These are phyloP conservation scores for Luperina testacea DNA, from an alignment of 2,888 invertebrate species.

Conservation along the genomic window DNA sequence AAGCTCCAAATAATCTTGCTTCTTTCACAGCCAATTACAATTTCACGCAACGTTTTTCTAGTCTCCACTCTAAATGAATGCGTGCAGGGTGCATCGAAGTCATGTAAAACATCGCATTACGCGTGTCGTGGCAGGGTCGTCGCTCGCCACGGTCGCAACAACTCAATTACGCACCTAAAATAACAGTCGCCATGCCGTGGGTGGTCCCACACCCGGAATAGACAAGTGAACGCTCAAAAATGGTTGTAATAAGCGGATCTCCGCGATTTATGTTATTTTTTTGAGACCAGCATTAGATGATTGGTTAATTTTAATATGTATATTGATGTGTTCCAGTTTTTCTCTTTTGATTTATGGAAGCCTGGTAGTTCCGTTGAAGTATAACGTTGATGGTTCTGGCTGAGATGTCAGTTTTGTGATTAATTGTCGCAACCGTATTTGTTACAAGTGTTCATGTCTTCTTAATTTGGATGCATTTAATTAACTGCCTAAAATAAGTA, in stretches of 20 bases:
- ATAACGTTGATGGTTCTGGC: constrained; percentile 20
- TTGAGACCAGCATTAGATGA: constrained; percentile 63
- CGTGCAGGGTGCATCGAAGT: constrained; percentile 60
- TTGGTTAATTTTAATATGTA: constrained; percentile 69
- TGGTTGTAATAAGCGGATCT: constrained; percentile 79
- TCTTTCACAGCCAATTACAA: constrained; percentile 28
- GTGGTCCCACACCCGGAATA: constrained; percentile 85
- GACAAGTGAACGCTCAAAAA: constrained; percentile 75
- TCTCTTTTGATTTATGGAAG: constrained; percentile 60
- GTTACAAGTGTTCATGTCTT: constrained; percentile 14
- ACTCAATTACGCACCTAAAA: constrained; percentile 89
- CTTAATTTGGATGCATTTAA: constrained; percentile 22
- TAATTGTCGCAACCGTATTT: constrained; percentile 21
- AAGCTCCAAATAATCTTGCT: not conserved
- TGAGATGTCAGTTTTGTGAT: constrained; percentile 37
- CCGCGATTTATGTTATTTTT: constrained; percentile 68
- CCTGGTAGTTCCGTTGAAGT: constrained; percentile 39
- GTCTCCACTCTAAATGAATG: constrained; percentile 55
- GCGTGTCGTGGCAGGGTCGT: constrained; percentile 80
- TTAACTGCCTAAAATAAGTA: constrained; percentile 27
- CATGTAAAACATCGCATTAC: constrained; percentile 84
- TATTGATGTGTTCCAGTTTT: constrained; percentile 64
- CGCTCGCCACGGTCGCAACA: constrained; percentile 81
- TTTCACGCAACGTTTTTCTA: constrained; percentile 48
- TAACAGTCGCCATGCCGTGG: constrained; percentile 80